A percentile compares a stretch with the other conserved stretches of the same genome.
Conservation (phyloP, 2,888 invertebrate genomes). For the Capitulum mitella region DNA sequence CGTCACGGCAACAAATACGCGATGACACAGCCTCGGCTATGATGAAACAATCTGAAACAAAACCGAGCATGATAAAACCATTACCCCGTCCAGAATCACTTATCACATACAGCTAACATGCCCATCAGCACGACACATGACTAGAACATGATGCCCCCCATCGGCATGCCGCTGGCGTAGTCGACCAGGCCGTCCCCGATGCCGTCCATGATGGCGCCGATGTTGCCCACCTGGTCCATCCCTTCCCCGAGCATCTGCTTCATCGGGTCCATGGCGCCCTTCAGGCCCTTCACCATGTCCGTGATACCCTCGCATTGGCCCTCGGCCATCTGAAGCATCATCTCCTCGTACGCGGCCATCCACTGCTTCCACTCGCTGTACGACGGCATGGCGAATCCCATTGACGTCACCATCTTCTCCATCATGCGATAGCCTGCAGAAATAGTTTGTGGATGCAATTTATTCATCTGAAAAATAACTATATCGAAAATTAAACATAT, state of each 20-base stretch:
- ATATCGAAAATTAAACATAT: too few species aligned
- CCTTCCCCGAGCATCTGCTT: neutral
- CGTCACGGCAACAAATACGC: too few species aligned
- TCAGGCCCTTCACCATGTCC: slow-evolving; percentile 2
- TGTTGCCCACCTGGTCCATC: neutral
- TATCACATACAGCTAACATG: too few species aligned
- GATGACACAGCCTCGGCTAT: too few species aligned
- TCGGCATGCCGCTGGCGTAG: slow-evolving; percentile 11
- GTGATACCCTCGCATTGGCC: slow-evolving; percentile 9
- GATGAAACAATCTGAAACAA: too few species aligned
- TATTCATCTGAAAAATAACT: too few species aligned
- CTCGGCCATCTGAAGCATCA: slow-evolving; percentile 12
- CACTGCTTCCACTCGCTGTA: slow-evolving; percentile 25
- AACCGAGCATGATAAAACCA: too few species aligned
- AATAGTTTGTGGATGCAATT: too few species aligned
- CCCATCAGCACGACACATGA: neutral
- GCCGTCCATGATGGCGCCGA: neutral
- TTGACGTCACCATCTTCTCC: neutral
- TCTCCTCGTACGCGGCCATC: slow-evolving; percentile 21
- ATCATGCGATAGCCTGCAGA: slow-evolving; percentile 16
- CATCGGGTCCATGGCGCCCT: neutral
- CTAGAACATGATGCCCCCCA: slow-evolving; percentile 20
- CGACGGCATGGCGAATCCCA: slow-evolving; percentile 20
- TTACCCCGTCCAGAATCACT: too few species aligned
- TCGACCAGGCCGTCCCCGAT: neutral